These are phyloP conservation scores for Platygyra sinensis DNA, from an alignment of 64 coral and sea anemone genomes.

Conservation along the genomic window DNA sequence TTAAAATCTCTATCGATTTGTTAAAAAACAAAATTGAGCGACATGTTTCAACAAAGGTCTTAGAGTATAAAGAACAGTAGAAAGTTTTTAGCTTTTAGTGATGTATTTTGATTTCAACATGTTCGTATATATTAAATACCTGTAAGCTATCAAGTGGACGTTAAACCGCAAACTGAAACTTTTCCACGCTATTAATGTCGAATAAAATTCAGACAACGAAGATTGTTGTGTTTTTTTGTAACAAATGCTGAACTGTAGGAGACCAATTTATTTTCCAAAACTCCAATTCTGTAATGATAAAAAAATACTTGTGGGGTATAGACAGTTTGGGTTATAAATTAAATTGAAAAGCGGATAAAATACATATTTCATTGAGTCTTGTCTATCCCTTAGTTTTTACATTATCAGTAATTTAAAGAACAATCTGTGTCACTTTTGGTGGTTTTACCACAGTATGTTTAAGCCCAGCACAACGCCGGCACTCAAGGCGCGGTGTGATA, in stretches of 20 bases:
- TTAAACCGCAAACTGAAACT: neutral
- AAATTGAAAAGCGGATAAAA: too few relatives aligned
- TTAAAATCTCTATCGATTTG: neutral
- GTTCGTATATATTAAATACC: neutral
- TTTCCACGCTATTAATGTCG: neutral
- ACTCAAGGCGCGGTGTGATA: too few relatives aligned
- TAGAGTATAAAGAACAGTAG: too few relatives aligned
- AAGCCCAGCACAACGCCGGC: too few relatives aligned
- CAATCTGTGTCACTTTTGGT: too few relatives aligned
- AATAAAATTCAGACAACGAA: neutral
- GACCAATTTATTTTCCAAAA: neutral
- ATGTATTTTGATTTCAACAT: neutral
- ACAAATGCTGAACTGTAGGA: neutral
- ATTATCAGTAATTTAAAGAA: neutral
- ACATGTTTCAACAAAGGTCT: neutral
- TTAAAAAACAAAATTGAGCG: neutral
- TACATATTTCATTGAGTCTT: neutral
- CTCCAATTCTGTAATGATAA: neutral
- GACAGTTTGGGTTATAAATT: neutral
- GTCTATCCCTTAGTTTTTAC: neutral
- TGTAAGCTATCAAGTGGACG: neutral
- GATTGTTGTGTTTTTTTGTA: slow-evolving; percentile 4
- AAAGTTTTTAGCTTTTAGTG: neutral
- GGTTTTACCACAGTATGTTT: too few relatives aligned
- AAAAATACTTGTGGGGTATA: too few relatives aligned